A percentile compares a stretch with the other conserved stretches of the same genome.
Evolutionary conservation across 37 sponge, comb jelly and placozoan species (phyloP).

Genomic region (Spongilla lacustris): DNA sequence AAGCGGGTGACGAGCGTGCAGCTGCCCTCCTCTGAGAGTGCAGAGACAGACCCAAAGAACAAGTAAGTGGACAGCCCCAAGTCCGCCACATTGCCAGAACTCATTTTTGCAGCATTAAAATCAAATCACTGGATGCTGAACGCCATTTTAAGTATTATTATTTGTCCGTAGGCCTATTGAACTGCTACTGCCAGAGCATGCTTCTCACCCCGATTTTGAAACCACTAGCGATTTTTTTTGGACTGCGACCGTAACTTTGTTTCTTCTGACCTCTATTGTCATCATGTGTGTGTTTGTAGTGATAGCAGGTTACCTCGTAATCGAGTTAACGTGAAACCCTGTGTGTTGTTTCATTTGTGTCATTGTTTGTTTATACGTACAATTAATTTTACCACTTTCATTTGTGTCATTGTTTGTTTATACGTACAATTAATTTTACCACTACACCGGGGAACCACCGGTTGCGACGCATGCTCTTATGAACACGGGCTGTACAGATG

Average conservation of each 20-base stretch:
- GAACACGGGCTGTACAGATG: too few relatives aligned
- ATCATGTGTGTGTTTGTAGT: constrained; percentile 24
- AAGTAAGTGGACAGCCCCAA: constrained; percentile 29
- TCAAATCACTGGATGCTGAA: neutral
- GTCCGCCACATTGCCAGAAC: neutral
- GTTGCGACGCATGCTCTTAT: too few relatives aligned
- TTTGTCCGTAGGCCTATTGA: constrained; percentile 6
- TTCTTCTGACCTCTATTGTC: constrained; percentile 11
- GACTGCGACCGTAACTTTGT: constrained; percentile 30
- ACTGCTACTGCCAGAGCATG: neutral
- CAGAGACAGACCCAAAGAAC: constrained; percentile 22
- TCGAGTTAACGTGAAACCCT: constrained; percentile 38
- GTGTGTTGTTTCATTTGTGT: too few relatives aligned
- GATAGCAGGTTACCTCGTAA: constrained; percentile 15
- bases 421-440: too few relatives aligned
- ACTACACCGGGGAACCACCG: too few relatives aligned
- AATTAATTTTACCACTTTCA: too few relatives aligned
- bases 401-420: too few relatives aligned
- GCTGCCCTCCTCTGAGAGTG: constrained; percentile 9
- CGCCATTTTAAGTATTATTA: neutral
- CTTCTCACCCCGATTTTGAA: constrained; percentile 10
- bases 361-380: too few relatives aligned
- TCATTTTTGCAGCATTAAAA: neutral
- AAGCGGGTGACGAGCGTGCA: neutral
- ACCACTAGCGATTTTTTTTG: constrained; percentile 17